Base-by-base conservation (phyloP, 2,888 invertebrate genomes). In the Drosophila greeni region DNA sequence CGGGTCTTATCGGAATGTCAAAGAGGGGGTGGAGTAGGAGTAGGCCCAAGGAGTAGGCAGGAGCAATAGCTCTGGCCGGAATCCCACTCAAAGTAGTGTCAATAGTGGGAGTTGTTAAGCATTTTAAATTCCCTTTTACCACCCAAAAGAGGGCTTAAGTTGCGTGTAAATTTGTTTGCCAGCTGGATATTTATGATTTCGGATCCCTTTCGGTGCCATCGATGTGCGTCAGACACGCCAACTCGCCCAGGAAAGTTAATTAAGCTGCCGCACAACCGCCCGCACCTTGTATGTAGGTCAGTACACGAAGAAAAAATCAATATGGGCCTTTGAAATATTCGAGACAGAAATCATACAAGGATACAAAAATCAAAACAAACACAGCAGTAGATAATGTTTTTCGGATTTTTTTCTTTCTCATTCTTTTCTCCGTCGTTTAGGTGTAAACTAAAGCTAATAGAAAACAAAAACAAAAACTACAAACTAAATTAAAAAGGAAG, bases 161-260 rank as follows among this genome's bases (percentile, higher is more conserved):
- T 76, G 73, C 80, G 84, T 84, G 82, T 74, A 64, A 82, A 72
- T 72, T 60, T 60, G 59, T 75, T 18, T 37, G 54, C 66, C 67
- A 69, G 73, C 73, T 68, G 60, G 20, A 66, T 70, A 75, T 84
- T 84, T 82, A 77, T 69, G 70, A 74, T 55, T 59, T 66, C 29
- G 33, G 45, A 36, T 48, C 31, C 37, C 37, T 23, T 56, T 49
- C 20, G 29, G 45, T 3, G 48, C 70, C 72, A 59, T 54, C 59
- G 65, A 82, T 76, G 80, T 62, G 62, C 69, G 45, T 53, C 58
- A 57, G 70, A 52, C 77, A 80, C 82, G 69, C 82, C 54, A 69
- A n/a, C 9, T 4, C 20, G 11, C 18, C 34, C 52, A 52, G 26
- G 11, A 65, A 79, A 69, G 59, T 73, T 82, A 80, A 80, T 80